Base-by-base conservation (phyloP, 2,888 invertebrate species). In the Lithophane socia region DNA sequence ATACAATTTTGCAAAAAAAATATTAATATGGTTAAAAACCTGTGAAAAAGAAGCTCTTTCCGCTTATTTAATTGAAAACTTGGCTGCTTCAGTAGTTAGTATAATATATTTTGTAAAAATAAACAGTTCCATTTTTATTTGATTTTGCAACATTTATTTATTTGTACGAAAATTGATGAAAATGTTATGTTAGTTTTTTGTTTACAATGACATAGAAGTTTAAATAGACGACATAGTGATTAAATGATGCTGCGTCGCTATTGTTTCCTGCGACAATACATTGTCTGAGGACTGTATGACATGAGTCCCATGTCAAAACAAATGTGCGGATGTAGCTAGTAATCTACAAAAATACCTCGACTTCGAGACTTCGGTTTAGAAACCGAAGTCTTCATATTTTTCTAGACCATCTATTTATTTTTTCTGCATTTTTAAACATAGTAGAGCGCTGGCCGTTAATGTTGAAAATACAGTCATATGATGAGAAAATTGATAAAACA, bases 361-460 rank as follows among this genome's bases (percentile, higher is more conserved):
- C n/a, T n/a, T n/a, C n/a, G n/a, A n/a, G n/a, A n/a, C n/a, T n/a
- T n/a, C n/a, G n/a, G n/a, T n/a, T n/a, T n/a, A n/a, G n/a, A n/a
- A 61, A 52, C 18, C 4, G 18, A 75, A 80, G 52, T 49, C 42
- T n/a, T n/a, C 24, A 18, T 60, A 71, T 78, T 72, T 80, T 80
- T 80, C 61, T 67, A 63, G n/a, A 64, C 10, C 18, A 71, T 68
- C 42, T 67, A 77, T 56, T 68, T 69, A 73, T 70, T 54, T 54
- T 79, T 60, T 65, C 83, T 82, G 83, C 79, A 82, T 82, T 82
- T 82, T 79, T 54, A 37, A 10, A 68, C 24, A 37, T 61, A 42
- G n/a, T 64, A 72, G 18, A 83, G 12, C 79, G 75, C 83, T 80
- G 83, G 83, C 60, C 82, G 83, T 75, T 73, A 44, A 8, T 49